Conservation (phyloP, 2,888 invertebrate species). For the Diloba caeruleocephala region DNA sequence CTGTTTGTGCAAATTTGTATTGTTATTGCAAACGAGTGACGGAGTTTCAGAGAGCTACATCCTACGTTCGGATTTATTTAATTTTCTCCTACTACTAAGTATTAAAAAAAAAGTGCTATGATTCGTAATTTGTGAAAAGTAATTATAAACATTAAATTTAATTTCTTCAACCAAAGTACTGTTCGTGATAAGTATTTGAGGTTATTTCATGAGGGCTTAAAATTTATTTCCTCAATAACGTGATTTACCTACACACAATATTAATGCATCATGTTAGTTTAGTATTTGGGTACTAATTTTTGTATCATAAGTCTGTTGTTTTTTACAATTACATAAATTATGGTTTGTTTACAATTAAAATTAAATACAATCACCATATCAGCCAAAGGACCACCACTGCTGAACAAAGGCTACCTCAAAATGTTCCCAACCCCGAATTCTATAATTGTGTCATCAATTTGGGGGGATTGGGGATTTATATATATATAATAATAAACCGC, state of each 20-base stretch:
- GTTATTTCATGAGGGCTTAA: constrained; percentile 34
- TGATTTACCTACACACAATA: constrained; percentile 35
- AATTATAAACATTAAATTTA: constrained; percentile 1
- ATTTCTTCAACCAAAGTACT: constrained; percentile 24
- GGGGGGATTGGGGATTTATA: too few species aligned
- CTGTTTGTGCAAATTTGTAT: constrained; percentile 21
- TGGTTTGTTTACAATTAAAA: too few species aligned
- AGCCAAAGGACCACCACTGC: too few species aligned
- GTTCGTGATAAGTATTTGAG: constrained; percentile 39
- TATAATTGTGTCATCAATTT: too few species aligned
- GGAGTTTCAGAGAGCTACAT: constrained; percentile 13
- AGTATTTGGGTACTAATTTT: constrained; percentile 28
- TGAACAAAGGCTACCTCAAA: too few species aligned
- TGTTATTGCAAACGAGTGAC: constrained; percentile 19
- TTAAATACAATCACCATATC: too few species aligned
- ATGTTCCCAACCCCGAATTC: too few species aligned
- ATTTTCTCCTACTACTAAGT: too few species aligned
- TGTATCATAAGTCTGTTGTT: constrained; percentile 12
- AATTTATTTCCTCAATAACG: constrained; percentile 41
- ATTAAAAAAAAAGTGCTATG: too few species aligned
- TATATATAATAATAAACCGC: too few species aligned
- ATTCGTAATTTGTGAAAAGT: too few species aligned
- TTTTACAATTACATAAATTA: too few species aligned
- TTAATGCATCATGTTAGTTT: constrained; percentile 30
- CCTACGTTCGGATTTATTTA: constrained; percentile 11